phyloP scores from a whole-genome alignment of 1,140 invertebrate genomes.

The Steinernema khuongi region DNA sequence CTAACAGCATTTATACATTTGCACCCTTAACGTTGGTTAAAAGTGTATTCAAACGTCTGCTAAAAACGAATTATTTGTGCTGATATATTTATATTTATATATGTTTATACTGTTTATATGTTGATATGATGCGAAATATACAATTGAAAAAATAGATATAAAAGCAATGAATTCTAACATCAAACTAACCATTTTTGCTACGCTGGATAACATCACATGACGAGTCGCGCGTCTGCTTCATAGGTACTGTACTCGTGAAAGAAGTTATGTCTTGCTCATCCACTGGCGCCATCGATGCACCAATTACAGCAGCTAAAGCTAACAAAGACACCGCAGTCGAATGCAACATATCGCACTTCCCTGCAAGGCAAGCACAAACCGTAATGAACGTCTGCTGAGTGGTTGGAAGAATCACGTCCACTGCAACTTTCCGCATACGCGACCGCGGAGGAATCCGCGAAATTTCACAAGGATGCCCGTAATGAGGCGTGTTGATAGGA shows the following conservation, averaged over 20 bases:
- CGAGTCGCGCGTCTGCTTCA: background rate
- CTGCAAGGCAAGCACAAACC: background rate
- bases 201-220: background rate
- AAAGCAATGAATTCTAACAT: background rate
- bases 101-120: too few species aligned
- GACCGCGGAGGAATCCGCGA: background rate
- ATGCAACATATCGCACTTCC: conserved; percentile 13
- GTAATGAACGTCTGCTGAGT: background rate
- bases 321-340: background rate
- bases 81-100: too few species aligned
- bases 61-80: too few species aligned
- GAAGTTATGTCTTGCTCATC: too few species aligned
- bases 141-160: background rate
- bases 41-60: too few species aligned
- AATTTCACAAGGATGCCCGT: background rate
- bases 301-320: background rate
- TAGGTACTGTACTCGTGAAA: background rate
- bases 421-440: background rate
- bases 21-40: too few species aligned
- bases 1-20: too few species aligned
- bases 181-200: background rate
- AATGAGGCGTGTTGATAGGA: conserved; percentile 3
- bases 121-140: background rate
- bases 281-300: too few species aligned
- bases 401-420: background rate